Conservation (phyloP, 2,797 vertebrate species). For the Rhodeus uyekii region DNA sequence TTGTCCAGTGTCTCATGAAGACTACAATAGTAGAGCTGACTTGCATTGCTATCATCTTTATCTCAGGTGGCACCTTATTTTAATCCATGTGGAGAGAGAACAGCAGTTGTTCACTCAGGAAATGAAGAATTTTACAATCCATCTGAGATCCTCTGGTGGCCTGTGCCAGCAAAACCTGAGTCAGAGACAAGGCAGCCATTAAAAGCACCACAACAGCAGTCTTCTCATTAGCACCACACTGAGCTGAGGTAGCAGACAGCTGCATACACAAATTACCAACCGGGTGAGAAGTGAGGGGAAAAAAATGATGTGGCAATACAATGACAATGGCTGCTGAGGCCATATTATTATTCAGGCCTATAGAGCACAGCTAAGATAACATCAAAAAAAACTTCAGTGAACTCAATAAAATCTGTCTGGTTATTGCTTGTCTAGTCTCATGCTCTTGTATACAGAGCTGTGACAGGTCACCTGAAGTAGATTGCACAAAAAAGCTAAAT, state of each 20-base stretch:
- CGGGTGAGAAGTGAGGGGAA: constrained; percentile 58
- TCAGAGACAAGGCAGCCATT: constrained; percentile 68
- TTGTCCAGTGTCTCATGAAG: neutral
- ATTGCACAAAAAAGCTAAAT: neutral
- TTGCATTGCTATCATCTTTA: constrained; percentile 22
- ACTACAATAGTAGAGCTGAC: neutral
- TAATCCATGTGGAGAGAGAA: constrained; percentile 20
- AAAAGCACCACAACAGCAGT: constrained; percentile 57
- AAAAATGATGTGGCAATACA: neutral
- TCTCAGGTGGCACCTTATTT: constrained; percentile 44
- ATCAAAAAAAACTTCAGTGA: neutral
- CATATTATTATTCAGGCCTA: neutral
- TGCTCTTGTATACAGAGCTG: neutral
- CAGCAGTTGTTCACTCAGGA: constrained; percentile 66
- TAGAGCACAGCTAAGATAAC: constrained; percentile 2
- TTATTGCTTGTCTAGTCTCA: neutral
- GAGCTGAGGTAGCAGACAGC: constrained; percentile 73
- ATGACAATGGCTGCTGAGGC: constrained; percentile 25
- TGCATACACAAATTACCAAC: constrained; percentile 66
- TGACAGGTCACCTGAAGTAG: neutral
- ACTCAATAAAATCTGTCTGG: neutral
- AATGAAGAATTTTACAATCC: constrained; percentile 75
- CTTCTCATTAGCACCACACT: constrained; percentile 78
- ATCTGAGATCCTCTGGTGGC: constrained; percentile 65
- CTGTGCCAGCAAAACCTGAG: constrained; percentile 49